A percentile compares a stretch with the other conserved stretches of the same genome.
phyloP scores from a whole-genome alignment of 2,113 vertebrate genomes.

The Craseonycteris thonglongyai region DNA sequence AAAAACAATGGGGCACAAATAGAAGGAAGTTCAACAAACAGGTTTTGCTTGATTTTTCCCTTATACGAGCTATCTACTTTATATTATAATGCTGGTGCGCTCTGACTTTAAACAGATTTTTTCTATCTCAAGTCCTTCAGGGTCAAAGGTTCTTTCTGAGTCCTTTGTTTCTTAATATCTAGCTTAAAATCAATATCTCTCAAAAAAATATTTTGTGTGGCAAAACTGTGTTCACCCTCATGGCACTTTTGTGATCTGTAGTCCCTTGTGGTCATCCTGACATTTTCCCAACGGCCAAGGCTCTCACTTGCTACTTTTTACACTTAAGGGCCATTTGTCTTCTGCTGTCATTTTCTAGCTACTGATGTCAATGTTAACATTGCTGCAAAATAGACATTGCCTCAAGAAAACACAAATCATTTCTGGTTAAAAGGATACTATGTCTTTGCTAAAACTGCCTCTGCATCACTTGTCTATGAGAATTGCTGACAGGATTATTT shows the following conservation, averaged over 20 bases:
- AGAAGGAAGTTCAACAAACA: neutral
- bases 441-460: slow-evolving; percentile 38
- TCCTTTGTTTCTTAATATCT: neutral
- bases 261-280: slow-evolving; percentile 1
- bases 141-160: neutral
- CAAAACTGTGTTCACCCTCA: neutral
- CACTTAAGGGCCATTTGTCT: slow-evolving; percentile 18
- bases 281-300: slow-evolving; percentile 14
- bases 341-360: slow-evolving; percentile 54
- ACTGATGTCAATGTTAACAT: slow-evolving; percentile 54
- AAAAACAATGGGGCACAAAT: neutral
- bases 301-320: slow-evolving; percentile 13
- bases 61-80: neutral
- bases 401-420: slow-evolving; percentile 63
- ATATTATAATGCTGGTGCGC: neutral
- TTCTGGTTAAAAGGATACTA: slow-evolving; percentile 49
- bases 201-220: neutral
- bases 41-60: neutral
- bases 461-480: slow-evolving; percentile 30
- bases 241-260: neutral
- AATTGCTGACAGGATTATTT: slow-evolving; percentile 45
- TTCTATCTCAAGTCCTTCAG: neutral
- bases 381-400: slow-evolving; percentile 41
- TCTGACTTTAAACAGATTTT: neutral
- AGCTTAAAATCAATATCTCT: neutral